Evolutionary conservation across 2,113 vertebrate species (phyloP), one percentile per base, ranked within the genome.

Genomic region (Burhinus oedicnemus): DNA sequence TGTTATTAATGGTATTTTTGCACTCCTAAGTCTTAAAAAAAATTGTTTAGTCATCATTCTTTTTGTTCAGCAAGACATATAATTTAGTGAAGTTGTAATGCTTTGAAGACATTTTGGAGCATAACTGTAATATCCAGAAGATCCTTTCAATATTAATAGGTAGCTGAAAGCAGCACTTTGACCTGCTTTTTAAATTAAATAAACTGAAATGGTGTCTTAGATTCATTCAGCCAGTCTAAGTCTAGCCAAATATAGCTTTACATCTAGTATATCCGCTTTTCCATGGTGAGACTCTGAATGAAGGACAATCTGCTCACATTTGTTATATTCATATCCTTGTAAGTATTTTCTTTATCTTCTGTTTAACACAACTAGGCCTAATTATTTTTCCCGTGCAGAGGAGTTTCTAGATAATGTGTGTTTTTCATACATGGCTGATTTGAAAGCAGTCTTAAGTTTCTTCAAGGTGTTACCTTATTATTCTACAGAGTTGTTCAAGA

Each of bases 111-210:
- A 85, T 79, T 93, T 79, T 52, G 19, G 27, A 79, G 25, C 62
- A 36, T 83, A 80, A 76, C 49, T 91, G 27, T 75, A 91, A 86
- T 85, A 95, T 82, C 52, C 74, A 90, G 62, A 82, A 90, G 66
- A 91, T 90, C 49, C 22, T 77, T 91, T 96, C 90, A 91, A 54
- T 94, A 87, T 89, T 93, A 96, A 87, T 87, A 85, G 51, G 57
- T 87, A 77, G 25, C 74, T 93, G 75, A 95, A 97, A 91, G 79
- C 71, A 91, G 78, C 42, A 38, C 71, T 94, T 96, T 77, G 90
- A 72, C 84, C n/a, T 58, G 95, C 66, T 93, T 96, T 95, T 90
- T 80, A 80, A 93, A 90, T 93, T 69, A 81, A 90, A 83, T 86
- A 89, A 92, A 88, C 79, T 62, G 45, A 86, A 92, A 58, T 83